Evolutionary conservation across 2,113 vertebrate species (phyloP).

Genomic region (Sapayoa aenigma): DNA sequence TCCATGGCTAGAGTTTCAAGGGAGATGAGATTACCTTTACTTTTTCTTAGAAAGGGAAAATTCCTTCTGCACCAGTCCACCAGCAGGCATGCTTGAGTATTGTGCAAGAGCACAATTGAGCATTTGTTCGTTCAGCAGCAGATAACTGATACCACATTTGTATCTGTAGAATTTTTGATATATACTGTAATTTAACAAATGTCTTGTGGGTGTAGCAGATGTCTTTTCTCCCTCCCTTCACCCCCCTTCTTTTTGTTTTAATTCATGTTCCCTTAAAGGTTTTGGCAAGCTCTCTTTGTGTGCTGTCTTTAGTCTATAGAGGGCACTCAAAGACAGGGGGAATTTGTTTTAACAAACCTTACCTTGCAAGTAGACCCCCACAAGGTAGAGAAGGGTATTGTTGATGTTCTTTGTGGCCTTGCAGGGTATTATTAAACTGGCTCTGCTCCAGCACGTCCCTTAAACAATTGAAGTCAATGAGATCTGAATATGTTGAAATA

Average conservation of each 20-base stretch:
- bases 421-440: background rate
- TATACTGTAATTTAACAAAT: slow-evolving; percentile 43
- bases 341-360: background rate
- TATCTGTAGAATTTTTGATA: slow-evolving; percentile 21
- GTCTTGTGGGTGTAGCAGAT: slow-evolving; percentile 43
- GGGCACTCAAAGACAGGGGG: background rate
- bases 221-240: background rate
- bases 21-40: background rate
- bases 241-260: background rate
- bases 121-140: slow-evolving; percentile 3
- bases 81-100: background rate
- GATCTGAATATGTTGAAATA: background rate
- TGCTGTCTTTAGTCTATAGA: background rate
- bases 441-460: slow-evolving; percentile 6
- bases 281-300: background rate
- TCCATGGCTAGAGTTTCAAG: background rate
- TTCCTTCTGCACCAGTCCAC: background rate
- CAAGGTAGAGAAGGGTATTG: background rate
- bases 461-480: background rate
- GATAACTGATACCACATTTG: background rate
- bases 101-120: background rate
- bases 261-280: background rate
- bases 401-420: background rate
- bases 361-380: background rate
- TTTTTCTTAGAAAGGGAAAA: background rate